phyloP scores from a whole-genome alignment of 2,113 vertebrate genomes.

The Gavialis gangeticus region DNA sequence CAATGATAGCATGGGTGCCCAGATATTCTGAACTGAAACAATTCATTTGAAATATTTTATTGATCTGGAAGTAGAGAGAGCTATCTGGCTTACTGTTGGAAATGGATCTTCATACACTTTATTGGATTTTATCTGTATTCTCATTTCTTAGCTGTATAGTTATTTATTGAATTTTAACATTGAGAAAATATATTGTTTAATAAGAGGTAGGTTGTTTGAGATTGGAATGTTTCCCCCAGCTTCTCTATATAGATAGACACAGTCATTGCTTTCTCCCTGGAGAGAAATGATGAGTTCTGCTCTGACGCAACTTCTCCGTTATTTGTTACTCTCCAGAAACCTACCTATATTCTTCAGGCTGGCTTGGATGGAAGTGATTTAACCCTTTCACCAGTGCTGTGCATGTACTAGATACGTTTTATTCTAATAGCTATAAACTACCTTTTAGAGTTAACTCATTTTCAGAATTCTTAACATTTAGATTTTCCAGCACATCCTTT shows the following conservation, averaged over 20 bases:
- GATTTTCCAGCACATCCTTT: neutral
- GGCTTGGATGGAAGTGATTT: neutral
- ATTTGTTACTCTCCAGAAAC: neutral
- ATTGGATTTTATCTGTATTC: neutral
- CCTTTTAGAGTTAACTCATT: neutral
- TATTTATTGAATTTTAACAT: constrained; percentile 22
- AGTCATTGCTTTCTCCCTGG: neutral
- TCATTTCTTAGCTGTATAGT: neutral
- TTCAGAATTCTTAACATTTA: neutral
- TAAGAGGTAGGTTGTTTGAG: neutral
- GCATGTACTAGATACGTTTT: neutral
- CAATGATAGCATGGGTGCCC: neutral
- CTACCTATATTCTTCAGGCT: neutral
- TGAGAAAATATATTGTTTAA: constrained; percentile 39
- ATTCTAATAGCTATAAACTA: neutral
- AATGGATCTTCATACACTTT: neutral
- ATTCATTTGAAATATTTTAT: neutral
- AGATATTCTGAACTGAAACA: neutral
- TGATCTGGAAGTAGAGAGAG: neutral
- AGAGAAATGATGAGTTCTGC: neutral
- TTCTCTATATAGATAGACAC: neutral
- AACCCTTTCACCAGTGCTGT: neutral
- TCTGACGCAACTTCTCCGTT: neutral
- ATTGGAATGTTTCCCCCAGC: neutral
- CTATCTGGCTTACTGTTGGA: neutral